These are phyloP conservation scores for Saccostrea cuccullata DNA, from an alignment of 1,140 invertebrate species.

Conservation along the genomic window DNA sequence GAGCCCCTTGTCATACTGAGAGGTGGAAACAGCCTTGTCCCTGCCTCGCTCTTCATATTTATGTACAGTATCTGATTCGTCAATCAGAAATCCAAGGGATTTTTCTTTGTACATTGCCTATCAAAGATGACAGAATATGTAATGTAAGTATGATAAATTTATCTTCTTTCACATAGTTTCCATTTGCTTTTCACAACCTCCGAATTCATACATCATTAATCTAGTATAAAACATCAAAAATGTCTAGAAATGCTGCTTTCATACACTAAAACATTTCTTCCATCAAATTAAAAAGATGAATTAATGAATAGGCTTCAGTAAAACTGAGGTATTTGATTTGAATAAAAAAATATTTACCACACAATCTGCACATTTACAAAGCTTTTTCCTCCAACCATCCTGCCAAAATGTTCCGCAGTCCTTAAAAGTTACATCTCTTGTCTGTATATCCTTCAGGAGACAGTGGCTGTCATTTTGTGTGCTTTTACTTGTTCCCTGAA, in stretches of 20 bases:
- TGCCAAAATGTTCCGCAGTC: slow-evolving; percentile 83
- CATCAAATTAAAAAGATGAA: background rate
- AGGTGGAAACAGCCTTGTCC: slow-evolving; percentile 58
- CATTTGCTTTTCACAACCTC: too few relatives aligned
- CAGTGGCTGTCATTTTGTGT: slow-evolving; percentile 43
- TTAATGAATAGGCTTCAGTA: background rate
- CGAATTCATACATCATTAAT: too few relatives aligned
- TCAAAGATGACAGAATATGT: slow-evolving; percentile 30
- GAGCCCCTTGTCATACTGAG: slow-evolving; percentile 87
- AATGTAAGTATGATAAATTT: background rate
- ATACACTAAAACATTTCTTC: background rate
- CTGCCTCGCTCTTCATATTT: slow-evolving; percentile 88
- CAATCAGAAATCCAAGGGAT: slow-evolving; percentile 84
- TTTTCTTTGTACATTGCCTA: slow-evolving; percentile 74
- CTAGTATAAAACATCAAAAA: too few relatives aligned
- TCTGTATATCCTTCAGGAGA: slow-evolving; percentile 62
- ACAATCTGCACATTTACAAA: slow-evolving; percentile 83
- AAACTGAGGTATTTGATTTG: too few relatives aligned
- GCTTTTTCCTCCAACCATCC: slow-evolving; percentile 85
- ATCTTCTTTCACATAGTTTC: background rate
- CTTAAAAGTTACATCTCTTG: slow-evolving; percentile 52
- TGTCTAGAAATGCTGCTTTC: too few relatives aligned
- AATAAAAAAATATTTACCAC: slow-evolving; percentile 54
- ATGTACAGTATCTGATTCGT: slow-evolving; percentile 90
- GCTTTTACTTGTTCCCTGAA: background rate